These are phyloP conservation scores for Phymanthus crucifer DNA, from an alignment of 92 coral and sea anemone species.

Conservation along the genomic window DNA sequence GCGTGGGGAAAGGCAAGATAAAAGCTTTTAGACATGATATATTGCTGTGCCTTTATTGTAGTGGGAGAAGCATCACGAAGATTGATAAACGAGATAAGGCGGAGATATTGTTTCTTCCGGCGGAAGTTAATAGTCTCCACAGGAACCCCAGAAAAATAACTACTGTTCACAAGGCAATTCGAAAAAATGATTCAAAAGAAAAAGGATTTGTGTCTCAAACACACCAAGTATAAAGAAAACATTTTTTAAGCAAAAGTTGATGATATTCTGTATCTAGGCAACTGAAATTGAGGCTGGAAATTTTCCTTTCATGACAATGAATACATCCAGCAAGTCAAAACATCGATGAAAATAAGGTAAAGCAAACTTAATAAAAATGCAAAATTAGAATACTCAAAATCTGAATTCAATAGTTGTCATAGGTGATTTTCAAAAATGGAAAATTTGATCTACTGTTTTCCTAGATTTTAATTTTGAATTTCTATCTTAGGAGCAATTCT, in stretches of 20 bases:
- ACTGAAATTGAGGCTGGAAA: not conserved
- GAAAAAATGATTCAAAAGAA: not conserved
- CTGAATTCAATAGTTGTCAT: too few relatives aligned
- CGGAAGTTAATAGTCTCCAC: constrained; percentile 7
- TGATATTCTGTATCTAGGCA: not conserved
- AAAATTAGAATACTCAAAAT: too few relatives aligned
- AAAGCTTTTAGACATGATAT: constrained; percentile 3
- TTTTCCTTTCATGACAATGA: too few relatives aligned
- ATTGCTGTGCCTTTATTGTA: not conserved
- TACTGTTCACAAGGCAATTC: not conserved
- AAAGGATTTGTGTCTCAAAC: not conserved
- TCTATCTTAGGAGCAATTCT: too few relatives aligned
- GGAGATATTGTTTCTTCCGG: constrained; percentile 21
- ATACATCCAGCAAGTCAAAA: not conserved
- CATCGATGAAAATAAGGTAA: not conserved
- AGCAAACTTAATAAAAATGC: not conserved
- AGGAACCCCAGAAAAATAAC: constrained; percentile 4
- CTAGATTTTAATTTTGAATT: too few relatives aligned
- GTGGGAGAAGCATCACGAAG: not conserved
- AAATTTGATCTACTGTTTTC: too few relatives aligned
- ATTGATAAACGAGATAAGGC: not conserved
- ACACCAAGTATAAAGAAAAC: too few relatives aligned
- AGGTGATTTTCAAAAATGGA: too few relatives aligned
- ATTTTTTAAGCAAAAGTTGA: too few relatives aligned
- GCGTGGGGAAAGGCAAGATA: constrained; percentile 33